These are phyloP conservation scores for Cisticola juncidis DNA, from an alignment of 2,113 vertebrate genomes.

Conservation along the genomic window DNA sequence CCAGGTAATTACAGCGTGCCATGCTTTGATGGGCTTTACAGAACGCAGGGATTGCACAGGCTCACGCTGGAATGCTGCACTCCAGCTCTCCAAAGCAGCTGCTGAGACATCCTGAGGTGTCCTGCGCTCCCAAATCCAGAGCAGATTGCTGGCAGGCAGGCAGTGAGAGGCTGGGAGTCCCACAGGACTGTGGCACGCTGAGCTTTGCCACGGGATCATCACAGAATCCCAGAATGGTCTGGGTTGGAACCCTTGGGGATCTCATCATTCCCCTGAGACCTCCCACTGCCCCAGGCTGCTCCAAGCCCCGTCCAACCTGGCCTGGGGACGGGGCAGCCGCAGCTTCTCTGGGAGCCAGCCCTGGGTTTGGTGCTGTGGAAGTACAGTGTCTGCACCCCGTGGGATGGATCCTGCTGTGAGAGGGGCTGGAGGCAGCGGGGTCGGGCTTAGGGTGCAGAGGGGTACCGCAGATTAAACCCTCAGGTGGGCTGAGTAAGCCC, in stretches of 20 bases:
- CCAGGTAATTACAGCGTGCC: background rate
- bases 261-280: background rate
- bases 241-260: background rate
- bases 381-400: background rate
- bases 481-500: background rate
- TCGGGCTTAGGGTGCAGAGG: background rate
- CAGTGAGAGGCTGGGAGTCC: background rate
- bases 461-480: background rate
- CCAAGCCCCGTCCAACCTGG: rapidly evolving
- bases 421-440: background rate
- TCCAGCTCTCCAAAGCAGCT: background rate
- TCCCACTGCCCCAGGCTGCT: background rate
- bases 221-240: background rate
- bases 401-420: background rate
- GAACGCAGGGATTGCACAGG: background rate
- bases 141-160: background rate
- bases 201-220: background rate
- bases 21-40: background rate
- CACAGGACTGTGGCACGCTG: rapidly evolving
- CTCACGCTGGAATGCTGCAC: background rate
- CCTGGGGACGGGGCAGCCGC: background rate
- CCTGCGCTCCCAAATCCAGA: background rate
- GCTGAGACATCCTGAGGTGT: background rate
- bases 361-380: background rate
- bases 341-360: background rate